Evolutionary conservation across 2,888 invertebrate species (phyloP), one percentile per base, ranked within the genome.

Genomic region (Eulithis prunata): DNA sequence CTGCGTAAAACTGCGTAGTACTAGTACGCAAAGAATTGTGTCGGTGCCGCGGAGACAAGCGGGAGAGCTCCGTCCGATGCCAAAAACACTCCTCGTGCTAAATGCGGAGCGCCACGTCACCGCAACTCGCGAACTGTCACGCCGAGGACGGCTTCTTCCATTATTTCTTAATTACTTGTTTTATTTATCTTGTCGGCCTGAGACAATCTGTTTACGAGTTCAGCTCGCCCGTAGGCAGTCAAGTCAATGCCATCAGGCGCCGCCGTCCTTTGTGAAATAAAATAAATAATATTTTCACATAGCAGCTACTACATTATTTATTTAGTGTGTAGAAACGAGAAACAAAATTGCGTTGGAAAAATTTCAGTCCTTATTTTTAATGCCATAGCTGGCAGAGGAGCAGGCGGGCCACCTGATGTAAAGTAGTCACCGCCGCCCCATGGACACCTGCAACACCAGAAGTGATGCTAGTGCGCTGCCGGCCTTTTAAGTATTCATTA

Each of bases 21-120:
- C 61, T 41, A 54, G 38, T 52, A 62, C 57, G 63, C 58, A 57
- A 57, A 49, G 62, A 58, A 62, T 38, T 36, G 43, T 60, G n/a
- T 32, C 51, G 53, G 43, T 57, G 56, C 54, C 14, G 59, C 76
- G 75, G 81, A 83, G 84, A 88, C 78, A 86, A 47, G 56, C 80
- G 78, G 85, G 62, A 84, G 86, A 87, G 86, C 80, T 82, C 82
- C 83, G 82, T 79, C 80, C 77, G 75, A 76, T 86, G 88, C 87
- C 87, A 91, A 88, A 83, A 87, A 82, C 84, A 82, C 83, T 84
- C 84, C 77, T 77, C 79, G 82, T 70, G 84, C 90, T 90, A 91
- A 91, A 90, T 83, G 78, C 76, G 86, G 88, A 80, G 68, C 67
- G 85, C 79, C 86, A 84, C 89, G 88, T 88, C 90, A 89, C 81